Base-by-base conservation (phyloP, 2,888 invertebrate species). In the Lepidonotus clava region DNA sequence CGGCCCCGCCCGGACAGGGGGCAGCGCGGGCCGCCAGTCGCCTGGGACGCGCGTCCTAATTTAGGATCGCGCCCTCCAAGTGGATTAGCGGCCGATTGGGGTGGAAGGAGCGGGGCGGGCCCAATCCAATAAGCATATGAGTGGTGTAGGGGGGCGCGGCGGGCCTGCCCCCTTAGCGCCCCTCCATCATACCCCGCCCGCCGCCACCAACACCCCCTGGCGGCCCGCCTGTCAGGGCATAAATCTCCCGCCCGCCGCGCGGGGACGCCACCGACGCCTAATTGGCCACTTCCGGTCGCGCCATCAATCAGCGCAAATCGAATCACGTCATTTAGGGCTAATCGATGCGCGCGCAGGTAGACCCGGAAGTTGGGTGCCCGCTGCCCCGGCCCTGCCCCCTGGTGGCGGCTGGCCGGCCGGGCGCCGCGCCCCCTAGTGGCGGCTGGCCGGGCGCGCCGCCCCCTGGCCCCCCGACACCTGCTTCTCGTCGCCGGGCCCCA, bases 271-370 rank as follows among this genome's bases (percentile, higher is more conserved):
- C 38, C 76, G 38, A n/a, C 40, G 76, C 76, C 83, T 83, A 83
- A 83, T 83, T 83, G 83, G n/a, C 51, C 40, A 83, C 36, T 83
- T 83, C 40, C 51, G 38, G 32, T 32, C 32, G 46, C 41, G 18
- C 83, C 41, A 83, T 83, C 83, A 34, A 83, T 83, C 83, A 83
- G 24, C 32, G 14, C 28, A 83, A 83, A 83, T 83, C 51, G 83
- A 83, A 83, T 83, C 83, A 83, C 32, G 83, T 83, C 83, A 83
- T 76, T 76, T 76, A 28, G 14, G 76, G 34, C 76, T 76, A 76
- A 76, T 76, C 76, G 76, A 76, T 76, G 76, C 38, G 38, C 76
- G 61, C 61, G 61, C 61, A 61, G 61, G 61, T 61, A 61, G 61
- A 28, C 61, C 61, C 61, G 61, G 61, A 61, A 61, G 61, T 61